These are phyloP conservation scores for Scaptomyza tumidula DNA, from an alignment of 2,888 invertebrate genomes.

Conservation along the genomic window DNA sequence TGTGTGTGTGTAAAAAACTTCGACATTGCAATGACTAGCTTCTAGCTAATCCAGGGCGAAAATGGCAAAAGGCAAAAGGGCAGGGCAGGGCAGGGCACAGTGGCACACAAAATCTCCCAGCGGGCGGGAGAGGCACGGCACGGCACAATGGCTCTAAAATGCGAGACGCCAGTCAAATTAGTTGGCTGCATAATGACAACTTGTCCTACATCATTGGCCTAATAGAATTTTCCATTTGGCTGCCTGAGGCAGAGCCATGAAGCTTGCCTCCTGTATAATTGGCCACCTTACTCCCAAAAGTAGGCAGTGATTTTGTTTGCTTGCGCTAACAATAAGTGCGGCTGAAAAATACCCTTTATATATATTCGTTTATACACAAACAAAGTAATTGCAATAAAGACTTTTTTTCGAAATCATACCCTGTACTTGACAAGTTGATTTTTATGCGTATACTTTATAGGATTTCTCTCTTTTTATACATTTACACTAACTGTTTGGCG, in stretches of 20 bases:
- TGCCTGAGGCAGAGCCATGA: not conserved
- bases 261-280: not conserved
- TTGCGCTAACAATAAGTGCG: not conserved
- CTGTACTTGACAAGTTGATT: not conserved
- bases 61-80: not conserved
- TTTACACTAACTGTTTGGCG: too few relatives aligned
- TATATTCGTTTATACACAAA: too few relatives aligned
- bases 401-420: too few relatives aligned
- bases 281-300: conserved; percentile 1
- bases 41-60: not conserved
- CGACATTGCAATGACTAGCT: conserved; percentile 21
- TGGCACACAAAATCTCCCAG: conserved; percentile 12
- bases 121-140: too few relatives aligned
- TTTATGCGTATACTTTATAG: not conserved
- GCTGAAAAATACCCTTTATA: not conserved
- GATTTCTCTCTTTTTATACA: too few relatives aligned
- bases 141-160: conserved; percentile 37
- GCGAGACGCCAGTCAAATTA: conserved; percentile 55
- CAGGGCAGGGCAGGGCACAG: not conserved
- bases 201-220: conserved; percentile 39
- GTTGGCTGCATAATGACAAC: conserved; percentile 65
- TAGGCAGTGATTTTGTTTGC: conserved; percentile 1
- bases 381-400: too few relatives aligned
- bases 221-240: conserved; percentile 62
- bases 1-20: conserved; percentile 24